Percentiles rank a stretch among this genome's conserved stretches.
Evolutionary conservation across 2,113 vertebrate genomes (phyloP).

Genomic region (Boleophthalmus pectinirostris): DNA sequence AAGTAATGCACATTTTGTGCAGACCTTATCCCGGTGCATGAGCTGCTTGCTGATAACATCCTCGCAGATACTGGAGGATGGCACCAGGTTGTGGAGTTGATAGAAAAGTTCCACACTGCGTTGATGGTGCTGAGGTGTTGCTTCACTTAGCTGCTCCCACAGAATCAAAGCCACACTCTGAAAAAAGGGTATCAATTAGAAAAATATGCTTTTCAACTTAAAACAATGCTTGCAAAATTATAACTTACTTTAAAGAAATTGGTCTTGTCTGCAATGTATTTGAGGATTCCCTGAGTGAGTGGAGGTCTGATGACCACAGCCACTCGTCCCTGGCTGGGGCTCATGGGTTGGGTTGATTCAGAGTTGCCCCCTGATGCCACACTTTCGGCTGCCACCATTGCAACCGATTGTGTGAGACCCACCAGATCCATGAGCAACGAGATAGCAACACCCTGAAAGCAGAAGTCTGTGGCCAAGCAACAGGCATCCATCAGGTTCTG

Average conservation of each 20-base stretch:
- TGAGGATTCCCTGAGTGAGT: constrained; percentile 92
- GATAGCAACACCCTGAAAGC: constrained; percentile 87
- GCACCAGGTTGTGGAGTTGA: constrained; percentile 96
- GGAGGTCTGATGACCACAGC: constrained; percentile 96
- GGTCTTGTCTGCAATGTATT: constrained; percentile 92
- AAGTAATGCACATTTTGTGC: neutral
- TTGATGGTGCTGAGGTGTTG: constrained; percentile 94
- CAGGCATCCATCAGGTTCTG: constrained; percentile 94
- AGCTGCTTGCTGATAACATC: constrained; percentile 98
- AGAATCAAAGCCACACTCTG: constrained; percentile 91
- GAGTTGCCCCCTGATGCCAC: constrained; percentile 68
- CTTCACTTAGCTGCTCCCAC: constrained; percentile 92
- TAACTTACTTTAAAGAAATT: constrained; percentile 91
- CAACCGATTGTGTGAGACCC: constrained; percentile 91
- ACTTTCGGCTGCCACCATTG: constrained; percentile 89
- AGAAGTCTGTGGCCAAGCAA: constrained; percentile 86
- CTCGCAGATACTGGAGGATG: constrained; percentile 95
- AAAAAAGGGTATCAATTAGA: neutral
- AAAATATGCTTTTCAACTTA: neutral
- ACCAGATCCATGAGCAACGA: constrained; percentile 97
- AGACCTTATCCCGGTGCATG: constrained; percentile 95
- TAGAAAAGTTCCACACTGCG: constrained; percentile 98
- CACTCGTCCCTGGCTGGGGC: constrained; percentile 95
- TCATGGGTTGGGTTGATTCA: constrained; percentile 86
- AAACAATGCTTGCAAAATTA: neutral